Evolutionary conservation across 1,140 invertebrate genomes (phyloP).

Genomic region (Acromyrmex charruanus): DNA sequence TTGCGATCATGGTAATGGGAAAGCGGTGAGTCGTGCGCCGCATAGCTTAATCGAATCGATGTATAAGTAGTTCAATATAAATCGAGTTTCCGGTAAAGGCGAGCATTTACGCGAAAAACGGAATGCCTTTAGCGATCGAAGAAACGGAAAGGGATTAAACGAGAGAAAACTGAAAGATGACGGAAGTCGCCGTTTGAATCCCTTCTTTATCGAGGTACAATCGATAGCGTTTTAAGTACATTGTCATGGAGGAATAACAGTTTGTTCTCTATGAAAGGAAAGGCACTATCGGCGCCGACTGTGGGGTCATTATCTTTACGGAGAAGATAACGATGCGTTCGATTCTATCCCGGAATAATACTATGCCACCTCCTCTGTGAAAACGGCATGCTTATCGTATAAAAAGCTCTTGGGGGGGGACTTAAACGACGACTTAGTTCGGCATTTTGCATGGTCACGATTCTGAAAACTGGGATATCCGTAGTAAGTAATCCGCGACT

Average conservation of each 20-base stretch:
- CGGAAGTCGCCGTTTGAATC: constrained; percentile 54
- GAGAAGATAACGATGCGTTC: constrained; percentile 71
- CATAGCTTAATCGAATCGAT: constrained; percentile 53
- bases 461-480: constrained; percentile 36
- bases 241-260: constrained; percentile 68
- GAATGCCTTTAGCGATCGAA: constrained; percentile 11
- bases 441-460: constrained; percentile 65
- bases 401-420: constrained; percentile 44
- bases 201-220: constrained; percentile 56
- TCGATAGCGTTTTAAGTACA: constrained; percentile 68
- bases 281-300: constrained; percentile 47
- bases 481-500: constrained; percentile 11
- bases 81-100: constrained; percentile 47
- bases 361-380: background rate
- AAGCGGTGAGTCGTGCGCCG: constrained; percentile 14
- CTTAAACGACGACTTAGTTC: constrained; percentile 44
- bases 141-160: constrained; percentile 1
- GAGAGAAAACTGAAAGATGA: constrained; percentile 12
- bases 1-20: constrained; percentile 48
- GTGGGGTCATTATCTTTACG: constrained; percentile 61
- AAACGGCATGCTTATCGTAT: constrained; percentile 56
- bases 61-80: constrained; percentile 53
- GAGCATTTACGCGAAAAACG: constrained; percentile 29
- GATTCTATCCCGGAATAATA: constrained; percentile 62
- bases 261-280: constrained; percentile 64